A percentile compares a stretch with the other conserved stretches of the same genome.
Evolutionary conservation across 2,113 vertebrate genomes (phyloP).

Genomic region (Hiodon tergisus): DNA sequence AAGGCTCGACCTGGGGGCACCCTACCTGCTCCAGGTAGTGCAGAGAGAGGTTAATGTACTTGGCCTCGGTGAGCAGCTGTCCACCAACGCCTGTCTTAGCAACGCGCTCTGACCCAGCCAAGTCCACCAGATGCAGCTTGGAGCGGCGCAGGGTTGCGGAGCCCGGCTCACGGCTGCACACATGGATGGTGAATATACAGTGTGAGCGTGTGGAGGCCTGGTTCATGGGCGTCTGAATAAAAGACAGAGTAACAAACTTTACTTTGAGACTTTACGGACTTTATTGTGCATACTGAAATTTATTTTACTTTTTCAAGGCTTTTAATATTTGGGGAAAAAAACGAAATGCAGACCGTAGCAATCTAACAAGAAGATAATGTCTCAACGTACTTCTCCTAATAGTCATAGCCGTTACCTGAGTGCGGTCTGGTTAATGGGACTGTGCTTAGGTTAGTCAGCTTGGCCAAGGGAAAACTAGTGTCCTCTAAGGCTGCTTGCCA

Average conservation of each 20-base stretch:
- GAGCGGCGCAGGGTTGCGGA: slow-evolving; percentile 75
- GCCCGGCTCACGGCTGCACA: slow-evolving; percentile 83
- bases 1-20: not conserved
- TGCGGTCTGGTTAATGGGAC: too few species aligned
- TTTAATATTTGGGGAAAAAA: not conserved
- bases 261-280: too few species aligned
- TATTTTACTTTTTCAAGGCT: too few species aligned
- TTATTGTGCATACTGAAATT: too few species aligned
- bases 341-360: not conserved
- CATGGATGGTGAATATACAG: slow-evolving; percentile 92
- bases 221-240: slow-evolving; percentile 86
- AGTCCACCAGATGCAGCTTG: slow-evolving; percentile 90
- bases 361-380: too few species aligned
- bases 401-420: too few species aligned
- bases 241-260: slow-evolving; percentile 13
- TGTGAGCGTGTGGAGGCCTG: slow-evolving; percentile 93
- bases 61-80: slow-evolving; percentile 85
- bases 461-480: too few species aligned
- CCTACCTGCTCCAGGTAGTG: slow-evolving; percentile 94
- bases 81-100: slow-evolving; percentile 84
- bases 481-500: too few species aligned
- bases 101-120: slow-evolving; percentile 91
- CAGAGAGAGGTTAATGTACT: slow-evolving; percentile 93
- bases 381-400: too few species aligned
- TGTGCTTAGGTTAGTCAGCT: too few species aligned